phyloP scores from a whole-genome alignment of 2,113 vertebrate species.

The Apteryx owenii region DNA sequence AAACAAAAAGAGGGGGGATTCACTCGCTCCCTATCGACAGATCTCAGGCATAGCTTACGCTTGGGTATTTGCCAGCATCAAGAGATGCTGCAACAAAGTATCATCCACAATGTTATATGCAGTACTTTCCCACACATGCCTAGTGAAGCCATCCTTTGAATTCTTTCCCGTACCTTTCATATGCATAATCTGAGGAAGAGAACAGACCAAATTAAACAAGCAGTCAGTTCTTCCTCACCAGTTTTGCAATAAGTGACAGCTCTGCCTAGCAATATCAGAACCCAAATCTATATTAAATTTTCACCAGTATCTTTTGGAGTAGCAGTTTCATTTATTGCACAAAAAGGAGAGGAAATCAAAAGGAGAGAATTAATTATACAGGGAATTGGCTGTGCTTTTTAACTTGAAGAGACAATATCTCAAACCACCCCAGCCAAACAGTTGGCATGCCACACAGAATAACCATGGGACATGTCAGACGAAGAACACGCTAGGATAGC shows the following conservation, averaged over 20 bases:
- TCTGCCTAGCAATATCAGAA: conserved; percentile 13
- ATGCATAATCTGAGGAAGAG: background rate
- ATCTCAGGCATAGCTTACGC: fast-evolving
- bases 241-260: conserved; percentile 25
- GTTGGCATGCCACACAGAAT: background rate
- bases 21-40: background rate
- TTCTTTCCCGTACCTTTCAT: background rate
- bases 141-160: background rate
- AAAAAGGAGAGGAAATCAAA: conserved; percentile 56
- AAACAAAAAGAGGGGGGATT: background rate
- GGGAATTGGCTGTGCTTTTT: background rate
- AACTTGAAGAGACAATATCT: background rate
- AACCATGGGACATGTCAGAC: background rate
- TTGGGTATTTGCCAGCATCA: background rate
- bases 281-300: conserved; percentile 76
- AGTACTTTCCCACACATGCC: background rate
- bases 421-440: background rate
- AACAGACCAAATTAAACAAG: conserved; percentile 26
- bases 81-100: background rate
- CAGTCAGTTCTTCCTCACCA: background rate
- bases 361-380: conserved; percentile 31
- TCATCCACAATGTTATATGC: background rate
- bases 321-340: conserved; percentile 40
- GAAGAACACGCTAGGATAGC: background rate
- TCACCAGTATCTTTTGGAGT: conserved; percentile 24